Conservation (phyloP, 2,888 invertebrate genomes). For the Atethmia centrago region DNA sequence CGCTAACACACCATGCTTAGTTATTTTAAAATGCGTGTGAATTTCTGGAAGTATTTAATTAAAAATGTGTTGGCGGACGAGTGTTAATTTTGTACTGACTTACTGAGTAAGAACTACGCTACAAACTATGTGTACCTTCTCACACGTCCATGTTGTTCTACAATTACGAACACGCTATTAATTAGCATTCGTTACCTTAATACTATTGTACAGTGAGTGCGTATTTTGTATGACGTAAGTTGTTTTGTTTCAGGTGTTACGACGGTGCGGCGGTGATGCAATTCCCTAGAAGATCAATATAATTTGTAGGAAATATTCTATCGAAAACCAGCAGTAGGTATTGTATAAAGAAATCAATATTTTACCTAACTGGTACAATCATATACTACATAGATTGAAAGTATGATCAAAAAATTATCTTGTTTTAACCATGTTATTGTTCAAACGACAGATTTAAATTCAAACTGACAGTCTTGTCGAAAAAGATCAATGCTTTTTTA, state of each 20-base stretch:
- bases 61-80: conserved; percentile 15
- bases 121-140: conserved; percentile 20
- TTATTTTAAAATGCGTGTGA: conserved; percentile 37
- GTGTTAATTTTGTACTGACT: conserved; percentile 37
- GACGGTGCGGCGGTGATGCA: too few relatives aligned
- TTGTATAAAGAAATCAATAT: too few relatives aligned
- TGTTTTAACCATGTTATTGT: too few relatives aligned
- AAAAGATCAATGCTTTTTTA: too few relatives aligned
- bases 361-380: too few relatives aligned
- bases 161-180: conserved; percentile 23
- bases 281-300: too few relatives aligned
- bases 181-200: conserved; percentile 20
- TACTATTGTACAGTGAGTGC: conserved; percentile 1
- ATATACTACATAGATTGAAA: too few relatives aligned
- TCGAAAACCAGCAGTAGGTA: too few relatives aligned
- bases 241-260: conserved; percentile 4
- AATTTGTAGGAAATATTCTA: too few relatives aligned
- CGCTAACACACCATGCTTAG: conserved; percentile 1
- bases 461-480: too few relatives aligned
- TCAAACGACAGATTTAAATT: not conserved
- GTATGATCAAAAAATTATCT: too few relatives aligned
- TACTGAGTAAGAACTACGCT: conserved; percentile 8
- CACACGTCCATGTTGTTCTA: conserved; percentile 12
- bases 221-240: conserved; percentile 1
- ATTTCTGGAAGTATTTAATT: conserved; percentile 39